A percentile compares a stretch with the other conserved stretches of the same genome.
Conservation (phyloP, 2,888 invertebrate species). For the Ophion ventricosus region DNA sequence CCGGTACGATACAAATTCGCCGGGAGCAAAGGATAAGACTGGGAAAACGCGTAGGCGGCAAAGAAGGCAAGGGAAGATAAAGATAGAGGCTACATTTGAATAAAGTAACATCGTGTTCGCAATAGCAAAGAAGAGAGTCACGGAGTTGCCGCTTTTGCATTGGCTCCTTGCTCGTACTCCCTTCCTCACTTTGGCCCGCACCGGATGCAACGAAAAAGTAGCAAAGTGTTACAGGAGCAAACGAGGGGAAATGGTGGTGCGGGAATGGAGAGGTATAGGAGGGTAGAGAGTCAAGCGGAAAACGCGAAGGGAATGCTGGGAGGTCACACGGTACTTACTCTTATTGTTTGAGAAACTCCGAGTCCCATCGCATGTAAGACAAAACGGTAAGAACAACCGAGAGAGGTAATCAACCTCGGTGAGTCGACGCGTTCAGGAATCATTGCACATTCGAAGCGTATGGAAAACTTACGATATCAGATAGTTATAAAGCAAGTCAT, state of each 20-base stretch:
- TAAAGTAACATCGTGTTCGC: slow-evolving; percentile 70
- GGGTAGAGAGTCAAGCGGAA: neutral
- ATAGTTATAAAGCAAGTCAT: neutral
- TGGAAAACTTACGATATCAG: neutral
- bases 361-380: slow-evolving; percentile 60
- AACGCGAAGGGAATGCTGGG: slow-evolving; percentile 12
- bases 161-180: slow-evolving; percentile 26
- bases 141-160: slow-evolving; percentile 54
- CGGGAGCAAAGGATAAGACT: slow-evolving; percentile 7
- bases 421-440: neutral
- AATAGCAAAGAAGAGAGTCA: slow-evolving; percentile 58
- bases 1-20: slow-evolving; percentile 3
- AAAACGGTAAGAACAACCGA: slow-evolving; percentile 59
- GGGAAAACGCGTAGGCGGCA: slow-evolving; percentile 11
- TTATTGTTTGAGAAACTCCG: slow-evolving; percentile 59
- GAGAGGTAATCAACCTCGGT: slow-evolving; percentile 22
- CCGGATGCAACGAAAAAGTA: slow-evolving; percentile 57
- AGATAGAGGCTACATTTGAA: slow-evolving; percentile 70
- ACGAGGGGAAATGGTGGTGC: neutral
- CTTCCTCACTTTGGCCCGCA: slow-evolving; percentile 35
- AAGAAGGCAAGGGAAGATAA: slow-evolving; percentile 22
- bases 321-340: slow-evolving; percentile 64
- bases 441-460: neutral
- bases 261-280: neutral
- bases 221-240: slow-evolving; percentile 20